These are phyloP conservation scores for Muschampia plurimacula DNA, from an alignment of 2,888 invertebrate genomes.

Conservation along the genomic window DNA sequence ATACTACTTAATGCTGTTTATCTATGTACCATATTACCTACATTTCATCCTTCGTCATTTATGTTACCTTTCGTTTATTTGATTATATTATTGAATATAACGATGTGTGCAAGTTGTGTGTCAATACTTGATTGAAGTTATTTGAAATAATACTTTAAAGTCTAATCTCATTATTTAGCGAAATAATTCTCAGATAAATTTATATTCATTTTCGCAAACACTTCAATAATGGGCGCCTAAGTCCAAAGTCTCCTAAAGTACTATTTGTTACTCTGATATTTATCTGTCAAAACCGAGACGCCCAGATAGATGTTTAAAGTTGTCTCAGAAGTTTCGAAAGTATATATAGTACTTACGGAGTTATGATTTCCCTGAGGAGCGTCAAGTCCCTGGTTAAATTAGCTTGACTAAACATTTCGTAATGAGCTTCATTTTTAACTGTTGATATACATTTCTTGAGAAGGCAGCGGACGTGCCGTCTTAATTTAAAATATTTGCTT, in stretches of 20 bases:
- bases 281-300: slow-evolving; percentile 33
- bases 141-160: too few relatives aligned
- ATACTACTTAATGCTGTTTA: too few relatives aligned
- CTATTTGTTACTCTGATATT: slow-evolving; percentile 29
- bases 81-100: too few relatives aligned
- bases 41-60: too few relatives aligned
- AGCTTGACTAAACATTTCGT: slow-evolving; percentile 72
- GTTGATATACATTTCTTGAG: slow-evolving; percentile 29
- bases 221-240: neutral
- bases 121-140: too few relatives aligned
- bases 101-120: too few relatives aligned
- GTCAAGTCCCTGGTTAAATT: slow-evolving; percentile 71
- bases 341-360: slow-evolving; percentile 59
- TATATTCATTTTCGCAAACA: slow-evolving; percentile 12
- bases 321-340: slow-evolving; percentile 64
- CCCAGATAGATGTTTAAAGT: slow-evolving; percentile 45
- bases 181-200: slow-evolving; percentile 4
- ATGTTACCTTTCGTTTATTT: too few relatives aligned
- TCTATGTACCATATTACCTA: too few relatives aligned
- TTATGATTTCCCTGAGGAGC: slow-evolving; percentile 69
- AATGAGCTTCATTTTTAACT: slow-evolving; percentile 38
- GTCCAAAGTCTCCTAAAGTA: slow-evolving; percentile 9
- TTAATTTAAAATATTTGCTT: slow-evolving; percentile 29
- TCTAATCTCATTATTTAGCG: neutral
- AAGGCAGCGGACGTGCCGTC: slow-evolving; percentile 9